phyloP scores from a whole-genome alignment of 2,888 invertebrate species.

The Archips crataeganus region DNA sequence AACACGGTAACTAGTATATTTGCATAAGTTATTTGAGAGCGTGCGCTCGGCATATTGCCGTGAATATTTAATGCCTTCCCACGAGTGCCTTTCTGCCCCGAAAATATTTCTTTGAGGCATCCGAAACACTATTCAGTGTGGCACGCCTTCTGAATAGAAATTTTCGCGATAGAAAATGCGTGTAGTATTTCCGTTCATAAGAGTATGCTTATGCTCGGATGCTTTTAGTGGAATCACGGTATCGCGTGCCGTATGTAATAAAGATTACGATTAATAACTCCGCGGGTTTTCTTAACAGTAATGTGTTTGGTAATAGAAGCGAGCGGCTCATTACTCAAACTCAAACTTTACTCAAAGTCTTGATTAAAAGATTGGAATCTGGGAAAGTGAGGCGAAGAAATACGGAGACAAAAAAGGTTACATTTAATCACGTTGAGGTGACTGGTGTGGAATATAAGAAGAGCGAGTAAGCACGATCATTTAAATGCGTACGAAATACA shows the following conservation, averaged over 20 bases:
- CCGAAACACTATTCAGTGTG: slow-evolving; percentile 67
- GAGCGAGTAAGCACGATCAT: background rate
- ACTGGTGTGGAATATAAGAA: background rate
- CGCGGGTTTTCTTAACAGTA: slow-evolving; percentile 61
- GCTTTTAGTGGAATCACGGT: slow-evolving; percentile 79
- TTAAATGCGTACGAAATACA: background rate
- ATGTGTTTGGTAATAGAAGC: slow-evolving; percentile 60
- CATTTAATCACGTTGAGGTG: slow-evolving; percentile 10
- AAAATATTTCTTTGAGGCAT: slow-evolving; percentile 71
- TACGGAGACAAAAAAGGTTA: slow-evolving; percentile 8
- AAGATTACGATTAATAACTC: slow-evolving; percentile 55
- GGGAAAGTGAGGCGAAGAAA: slow-evolving; percentile 6
- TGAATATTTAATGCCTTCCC: slow-evolving; percentile 67
- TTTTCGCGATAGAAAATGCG: slow-evolving; percentile 61
- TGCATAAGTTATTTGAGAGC: slow-evolving; percentile 71
- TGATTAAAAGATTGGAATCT: slow-evolving; percentile 32
- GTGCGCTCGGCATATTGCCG: slow-evolving; percentile 64
- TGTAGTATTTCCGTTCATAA: slow-evolving; percentile 55
- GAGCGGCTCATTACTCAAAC: slow-evolving; percentile 58
- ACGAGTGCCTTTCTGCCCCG: slow-evolving; percentile 52
- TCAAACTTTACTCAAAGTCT: slow-evolving; percentile 34
- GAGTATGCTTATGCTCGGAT: slow-evolving; percentile 61
- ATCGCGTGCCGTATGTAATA: slow-evolving; percentile 72
- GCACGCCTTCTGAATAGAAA: slow-evolving; percentile 69
- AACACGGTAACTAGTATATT: slow-evolving; percentile 63